Conservation (phyloP, 2,797 vertebrate genomes). For the Vespertilio murinus region DNA sequence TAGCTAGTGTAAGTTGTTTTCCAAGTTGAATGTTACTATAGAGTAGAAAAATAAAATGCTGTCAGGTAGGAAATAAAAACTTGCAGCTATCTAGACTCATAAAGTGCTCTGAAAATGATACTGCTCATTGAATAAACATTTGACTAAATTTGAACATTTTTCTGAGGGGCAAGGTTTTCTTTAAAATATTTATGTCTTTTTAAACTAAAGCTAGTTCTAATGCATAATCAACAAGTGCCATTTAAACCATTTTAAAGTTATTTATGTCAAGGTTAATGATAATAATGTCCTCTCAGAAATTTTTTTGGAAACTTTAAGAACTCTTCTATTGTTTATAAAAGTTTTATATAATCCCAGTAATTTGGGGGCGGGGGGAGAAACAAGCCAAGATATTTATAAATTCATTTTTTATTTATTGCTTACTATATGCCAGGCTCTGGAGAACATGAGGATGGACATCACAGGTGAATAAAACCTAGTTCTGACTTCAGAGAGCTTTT, state of each 20-base stretch:
- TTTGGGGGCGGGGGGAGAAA: not conserved
- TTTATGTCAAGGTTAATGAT: not conserved
- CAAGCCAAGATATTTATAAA: not conserved
- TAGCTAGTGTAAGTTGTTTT: not conserved
- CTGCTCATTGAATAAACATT: not conserved
- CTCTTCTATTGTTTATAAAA: not conserved
- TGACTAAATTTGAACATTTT: conserved; percentile 16
- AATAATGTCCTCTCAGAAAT: not conserved
- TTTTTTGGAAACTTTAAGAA: conserved; percentile 25
- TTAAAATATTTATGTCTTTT: conserved; percentile 30
- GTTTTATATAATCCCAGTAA: not conserved
- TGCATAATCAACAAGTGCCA: not conserved
- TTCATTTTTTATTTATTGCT: not conserved
- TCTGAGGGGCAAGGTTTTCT: not conserved
- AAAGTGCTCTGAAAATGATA: not conserved
- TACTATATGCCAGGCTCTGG: not conserved
- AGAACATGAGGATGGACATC: not conserved
- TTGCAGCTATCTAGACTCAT: not conserved
- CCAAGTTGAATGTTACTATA: not conserved
- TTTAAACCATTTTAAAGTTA: conserved; percentile 31
- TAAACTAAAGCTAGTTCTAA: conserved; percentile 55
- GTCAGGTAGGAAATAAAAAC: not conserved
- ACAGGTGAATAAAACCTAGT: not conserved
- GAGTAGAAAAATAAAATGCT: not conserved
- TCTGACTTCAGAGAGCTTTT: not conserved